Evolutionary conservation across 2,113 vertebrate species (phyloP), one percentile per base, ranked within the genome.

Genomic region (Myocastor coypus): DNA sequence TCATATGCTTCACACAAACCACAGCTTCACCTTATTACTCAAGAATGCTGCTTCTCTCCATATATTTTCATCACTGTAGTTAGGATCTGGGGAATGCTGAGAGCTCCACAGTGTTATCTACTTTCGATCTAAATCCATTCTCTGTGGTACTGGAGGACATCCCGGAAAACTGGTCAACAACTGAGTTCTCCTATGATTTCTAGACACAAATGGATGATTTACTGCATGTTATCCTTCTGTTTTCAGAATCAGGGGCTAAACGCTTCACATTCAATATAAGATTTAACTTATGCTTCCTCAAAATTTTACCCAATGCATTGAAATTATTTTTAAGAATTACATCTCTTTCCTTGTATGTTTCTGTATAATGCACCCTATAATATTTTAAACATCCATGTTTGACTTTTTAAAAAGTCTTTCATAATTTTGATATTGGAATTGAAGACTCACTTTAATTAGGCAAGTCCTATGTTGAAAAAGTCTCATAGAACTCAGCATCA

Each of bases 1-100:
- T 22, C 3, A 26, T 32, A 64, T 1, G 83, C 0, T 1, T 24
- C n/a, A 64, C 0, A 87, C 1, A 42, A 1, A 42, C 3, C 22
- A 50, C 5, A 63, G 4, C 34, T 20, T 88, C 26, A 93, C 7
- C 16, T 75, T 46, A 2, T 83, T 42, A 64, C 8, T 10, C n/a
- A 84, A 50, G 37, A 32, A 7, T 32, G 3, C 3, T 57, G 50
- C 11, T 1, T 75, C 6, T 40, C 42, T 87, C 11, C 30, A 81
- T 32, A 77, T 34, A 84, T 34, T 1, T 87, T 40, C 40, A 28
- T 3, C 32, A 61, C 75, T 0, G 1, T 89, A 11, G 20, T 91
- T 34, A 84, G 52, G 5, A 64, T 61, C 11, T 3, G 7, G 55
- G 30, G 50, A 68, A 19, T 22, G 13, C 24, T 28, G 5, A 89